Conservation (phyloP, 2,113 vertebrate genomes). For the Cavia aperea region DNA sequence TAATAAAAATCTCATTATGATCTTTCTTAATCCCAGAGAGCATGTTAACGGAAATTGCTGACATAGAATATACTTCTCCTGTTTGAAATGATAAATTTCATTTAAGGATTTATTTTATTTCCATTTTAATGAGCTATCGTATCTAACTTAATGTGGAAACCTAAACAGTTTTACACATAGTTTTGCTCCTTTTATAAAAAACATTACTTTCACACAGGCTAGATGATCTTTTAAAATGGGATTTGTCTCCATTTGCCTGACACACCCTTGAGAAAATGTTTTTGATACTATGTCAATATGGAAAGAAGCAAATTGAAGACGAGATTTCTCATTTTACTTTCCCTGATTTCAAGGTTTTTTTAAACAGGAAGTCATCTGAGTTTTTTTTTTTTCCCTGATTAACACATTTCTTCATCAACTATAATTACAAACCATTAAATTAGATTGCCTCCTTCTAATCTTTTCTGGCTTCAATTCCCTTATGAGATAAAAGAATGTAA, state of each 20-base stretch:
- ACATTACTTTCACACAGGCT: constrained; percentile 5
- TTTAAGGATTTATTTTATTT: constrained; percentile 40
- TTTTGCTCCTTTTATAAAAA: constrained; percentile 13
- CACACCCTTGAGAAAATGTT: constrained; percentile 11
- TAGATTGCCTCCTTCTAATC: constrained; percentile 74
- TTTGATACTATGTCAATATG: constrained; percentile 30
- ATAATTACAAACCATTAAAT: constrained; percentile 75
- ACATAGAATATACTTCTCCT: background rate
- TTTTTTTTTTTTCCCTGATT: constrained; percentile 68
- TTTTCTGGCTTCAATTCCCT: constrained; percentile 68
- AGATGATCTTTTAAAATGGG: background rate
- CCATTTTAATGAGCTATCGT: constrained; percentile 11
- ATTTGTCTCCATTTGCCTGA: constrained; percentile 14
- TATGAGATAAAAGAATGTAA: constrained; percentile 67
- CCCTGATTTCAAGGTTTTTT: constrained; percentile 28
- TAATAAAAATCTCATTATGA: background rate
- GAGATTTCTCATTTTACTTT: constrained; percentile 55
- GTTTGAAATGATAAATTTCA: constrained; percentile 36
- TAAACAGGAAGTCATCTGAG: constrained; percentile 61
- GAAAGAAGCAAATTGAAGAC: constrained; percentile 29
- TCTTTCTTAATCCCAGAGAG: background rate
- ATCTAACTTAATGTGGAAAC: background rate
- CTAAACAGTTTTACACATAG: background rate
- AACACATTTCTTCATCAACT: constrained; percentile 75
- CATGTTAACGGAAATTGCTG: background rate